Conservation (phyloP, 2,888 invertebrate genomes). For the Eupsilia transversa region DNA sequence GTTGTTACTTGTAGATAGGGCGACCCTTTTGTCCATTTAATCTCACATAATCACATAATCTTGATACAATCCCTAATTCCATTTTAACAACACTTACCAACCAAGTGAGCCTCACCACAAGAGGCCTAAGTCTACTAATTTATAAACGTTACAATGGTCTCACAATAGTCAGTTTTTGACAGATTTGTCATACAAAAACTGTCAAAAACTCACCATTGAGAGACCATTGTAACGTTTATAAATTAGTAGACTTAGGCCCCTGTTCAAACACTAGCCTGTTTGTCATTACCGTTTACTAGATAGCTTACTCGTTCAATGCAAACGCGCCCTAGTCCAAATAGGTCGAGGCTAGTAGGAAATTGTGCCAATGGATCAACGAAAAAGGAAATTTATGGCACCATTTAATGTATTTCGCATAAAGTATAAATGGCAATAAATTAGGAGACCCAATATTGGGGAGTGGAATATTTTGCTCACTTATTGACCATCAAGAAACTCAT, state of each 20-base stretch:
- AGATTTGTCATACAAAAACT: too few species aligned
- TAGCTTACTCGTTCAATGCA: constrained; percentile 20
- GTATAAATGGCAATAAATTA: constrained; percentile 43
- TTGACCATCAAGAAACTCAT: not conserved
- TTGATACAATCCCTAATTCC: constrained; percentile 19
- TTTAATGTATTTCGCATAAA: constrained; percentile 59
- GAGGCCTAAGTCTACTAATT: too few species aligned
- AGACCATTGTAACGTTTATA: too few species aligned
- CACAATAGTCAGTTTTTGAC: too few species aligned
- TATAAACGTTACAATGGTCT: too few species aligned
- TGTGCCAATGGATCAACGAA: constrained; percentile 57
- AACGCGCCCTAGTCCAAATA: constrained; percentile 44
- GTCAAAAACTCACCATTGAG: too few species aligned
- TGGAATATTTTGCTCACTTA: constrained; percentile 43
- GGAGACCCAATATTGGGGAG: constrained; percentile 20
- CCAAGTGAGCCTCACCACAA: not conserved
- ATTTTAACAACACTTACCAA: constrained; percentile 2
- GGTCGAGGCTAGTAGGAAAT: constrained; percentile 56
- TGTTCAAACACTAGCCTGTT: constrained; percentile 9
- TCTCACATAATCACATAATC: too few species aligned
- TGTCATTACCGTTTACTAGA: constrained; percentile 14
- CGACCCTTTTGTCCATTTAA: not conserved
- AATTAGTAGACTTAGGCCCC: too few species aligned
- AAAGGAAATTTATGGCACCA: constrained; percentile 59
- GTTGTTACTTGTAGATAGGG: not conserved